Conservation (phyloP, 2,888 invertebrate genomes). For the Chirona hameri region DNA sequence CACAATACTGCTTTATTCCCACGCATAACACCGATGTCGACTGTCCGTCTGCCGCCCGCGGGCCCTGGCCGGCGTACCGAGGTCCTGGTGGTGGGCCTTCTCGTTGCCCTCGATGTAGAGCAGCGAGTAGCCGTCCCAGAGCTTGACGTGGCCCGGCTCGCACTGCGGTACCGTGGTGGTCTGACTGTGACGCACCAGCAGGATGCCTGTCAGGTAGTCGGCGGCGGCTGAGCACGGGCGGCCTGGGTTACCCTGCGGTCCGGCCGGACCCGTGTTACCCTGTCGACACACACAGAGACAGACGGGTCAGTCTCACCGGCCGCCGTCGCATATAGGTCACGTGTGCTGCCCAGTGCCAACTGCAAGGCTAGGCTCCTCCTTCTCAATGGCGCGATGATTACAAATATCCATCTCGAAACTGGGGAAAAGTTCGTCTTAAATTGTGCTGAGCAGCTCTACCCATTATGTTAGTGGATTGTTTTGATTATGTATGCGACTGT, state of each 20-base stretch:
- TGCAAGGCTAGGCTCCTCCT: no score
- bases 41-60: conserved; percentile 60
- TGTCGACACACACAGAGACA: conserved; percentile 41
- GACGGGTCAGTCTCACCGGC: no score
- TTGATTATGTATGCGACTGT: no score
- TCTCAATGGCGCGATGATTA: no score
- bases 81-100: conserved; percentile 91
- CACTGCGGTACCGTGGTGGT: conserved; percentile 73
- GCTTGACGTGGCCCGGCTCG: conserved; percentile 73
- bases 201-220: conserved; percentile 80
- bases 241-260: conserved; percentile 51
- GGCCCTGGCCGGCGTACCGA: conserved; percentile 62
- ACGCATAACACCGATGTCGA: no score
- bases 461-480: no score
- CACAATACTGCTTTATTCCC: no score
- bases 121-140: conserved; percentile 97
- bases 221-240: conserved; percentile 62
- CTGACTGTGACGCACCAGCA: conserved; percentile 91
- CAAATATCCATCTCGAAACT: no score
- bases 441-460: no score
- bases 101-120: conserved; percentile 96
- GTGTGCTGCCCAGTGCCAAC: no score
- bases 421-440: no score
- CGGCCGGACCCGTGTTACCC: conserved; percentile 49
- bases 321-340: no score